Percentiles rank a stretch among this genome's conserved stretches.
phyloP scores from a whole-genome alignment of 1,140 invertebrate genomes.

The Drosophila tristis region DNA sequence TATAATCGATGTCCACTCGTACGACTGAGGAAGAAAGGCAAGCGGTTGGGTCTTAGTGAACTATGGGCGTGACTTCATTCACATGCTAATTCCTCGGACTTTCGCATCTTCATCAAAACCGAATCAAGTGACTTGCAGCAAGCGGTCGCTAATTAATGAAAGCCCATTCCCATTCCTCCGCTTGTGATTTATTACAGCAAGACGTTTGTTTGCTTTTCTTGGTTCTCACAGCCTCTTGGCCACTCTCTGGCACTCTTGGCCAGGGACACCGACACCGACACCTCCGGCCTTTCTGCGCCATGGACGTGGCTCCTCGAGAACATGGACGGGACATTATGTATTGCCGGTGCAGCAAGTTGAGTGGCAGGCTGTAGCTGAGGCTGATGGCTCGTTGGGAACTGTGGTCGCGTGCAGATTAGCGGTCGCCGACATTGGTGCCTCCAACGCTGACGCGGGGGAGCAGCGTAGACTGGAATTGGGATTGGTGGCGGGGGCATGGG shows the following conservation, averaged over 20 bases:
- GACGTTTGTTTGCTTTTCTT: constrained; percentile 18
- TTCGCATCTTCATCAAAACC: constrained; percentile 39
- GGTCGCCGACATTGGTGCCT: constrained; percentile 22
- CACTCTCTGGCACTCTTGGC: constrained; percentile 6
- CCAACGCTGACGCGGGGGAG: constrained; percentile 21
- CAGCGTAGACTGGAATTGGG: neutral
- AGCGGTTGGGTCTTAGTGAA: no score
- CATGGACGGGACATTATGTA: constrained; percentile 6
- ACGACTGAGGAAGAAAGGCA: no score
- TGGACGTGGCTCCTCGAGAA: constrained; percentile 1
- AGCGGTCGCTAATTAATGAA: constrained; percentile 52
- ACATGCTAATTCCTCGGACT: constrained; percentile 6
- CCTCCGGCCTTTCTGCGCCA: constrained; percentile 25
- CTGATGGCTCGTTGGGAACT: constrained; percentile 24
- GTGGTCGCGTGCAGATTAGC: constrained; percentile 60
- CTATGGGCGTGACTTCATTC: neutral
- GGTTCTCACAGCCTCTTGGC: constrained; percentile 44
- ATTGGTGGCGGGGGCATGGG: neutral
- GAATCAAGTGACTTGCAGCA: constrained; percentile 53
- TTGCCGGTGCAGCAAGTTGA: constrained; percentile 19
- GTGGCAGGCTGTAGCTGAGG: constrained; percentile 12
- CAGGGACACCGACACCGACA: no score
- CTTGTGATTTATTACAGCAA: constrained; percentile 39
- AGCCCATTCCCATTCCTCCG: constrained; percentile 15
- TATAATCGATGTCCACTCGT: no score